Evolutionary conservation across 2,113 vertebrate genomes (phyloP), one percentile per base, ranked within the genome.

Genomic region (Thamnophis sirtalis): DNA sequence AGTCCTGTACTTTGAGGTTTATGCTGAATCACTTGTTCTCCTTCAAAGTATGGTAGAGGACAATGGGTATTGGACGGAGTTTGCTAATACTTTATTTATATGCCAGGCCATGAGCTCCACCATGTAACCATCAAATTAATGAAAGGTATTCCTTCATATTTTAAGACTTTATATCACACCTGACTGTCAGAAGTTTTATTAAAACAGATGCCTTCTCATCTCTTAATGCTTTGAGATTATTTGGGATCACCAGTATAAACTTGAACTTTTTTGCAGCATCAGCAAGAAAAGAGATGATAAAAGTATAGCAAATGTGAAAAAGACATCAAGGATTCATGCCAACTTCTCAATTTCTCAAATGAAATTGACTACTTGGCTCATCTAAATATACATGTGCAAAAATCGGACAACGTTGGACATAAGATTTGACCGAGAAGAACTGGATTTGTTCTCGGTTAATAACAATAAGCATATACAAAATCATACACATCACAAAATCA

Each of bases 161-260:
- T 87, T 33, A 68, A 92, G 84, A 15, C 53, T 87, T 91, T 60
- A 8, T 55, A 11, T 55, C 86, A 93, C 7, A 68, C 22, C 50
- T 50, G 51, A 89, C 6, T 86, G n/a, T 26, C 91, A 80, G 94
- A 94, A 80, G 6, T 9, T 84, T 53, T 43, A 92, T 87, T 56
- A 54, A 93, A 95, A 93, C 15, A 2, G 13, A 86, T 84, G 1
- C 26, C 9, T 4, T 91, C 38, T 88, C 55, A 92, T 26, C 51
- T 28, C 53, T 26, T 94, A 93, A 92, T 63, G 13, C 4, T 90
- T n/a, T 9, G 89, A 90, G 91, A 68, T 60, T 88, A 92, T 90
- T 93, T 91, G 80, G 50, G 93, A 89, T 43, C 51, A 86, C 8
- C 58, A 3, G 3, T 15, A 15, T 3, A 87, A 92, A 68, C 11